Conservation (phyloP, 2,113 vertebrate species). For the Rhinopithecus roxellana region DNA sequence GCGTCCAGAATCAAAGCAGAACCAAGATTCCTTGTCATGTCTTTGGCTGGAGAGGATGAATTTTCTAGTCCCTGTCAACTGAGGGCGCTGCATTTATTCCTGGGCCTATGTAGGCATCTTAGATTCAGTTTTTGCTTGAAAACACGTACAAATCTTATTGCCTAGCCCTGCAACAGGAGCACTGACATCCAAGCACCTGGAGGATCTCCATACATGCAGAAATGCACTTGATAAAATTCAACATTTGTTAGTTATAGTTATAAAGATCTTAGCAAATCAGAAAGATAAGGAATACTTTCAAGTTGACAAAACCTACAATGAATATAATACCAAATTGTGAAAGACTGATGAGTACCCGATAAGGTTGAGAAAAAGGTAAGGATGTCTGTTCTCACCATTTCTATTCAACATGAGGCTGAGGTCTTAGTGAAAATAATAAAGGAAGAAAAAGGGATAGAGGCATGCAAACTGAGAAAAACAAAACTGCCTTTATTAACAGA, state of each 20-base stretch:
- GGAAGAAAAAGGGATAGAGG: neutral
- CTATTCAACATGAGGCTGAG: neutral
- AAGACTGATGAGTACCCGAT: neutral
- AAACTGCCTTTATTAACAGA: neutral
- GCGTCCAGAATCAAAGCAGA: neutral
- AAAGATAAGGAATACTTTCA: neutral
- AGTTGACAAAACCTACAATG: neutral
- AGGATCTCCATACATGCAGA: neutral
- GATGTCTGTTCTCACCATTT: neutral
- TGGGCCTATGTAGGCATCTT: neutral
- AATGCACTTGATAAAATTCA: neutral
- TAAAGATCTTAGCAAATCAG: neutral
- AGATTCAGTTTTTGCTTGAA: neutral
- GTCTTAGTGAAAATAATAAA: neutral
- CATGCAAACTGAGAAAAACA: neutral
- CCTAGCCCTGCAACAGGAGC: neutral
- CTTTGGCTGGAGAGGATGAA: no score
- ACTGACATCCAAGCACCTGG: neutral
- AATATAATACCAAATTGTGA: neutral
- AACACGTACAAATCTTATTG: neutral
- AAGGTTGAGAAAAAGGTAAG: neutral
- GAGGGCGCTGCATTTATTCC: neutral
- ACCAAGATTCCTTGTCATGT: neutral
- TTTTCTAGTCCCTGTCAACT: neutral
- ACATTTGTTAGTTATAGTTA: neutral